phyloP scores from a whole-genome alignment of 2,888 invertebrate species.

The Stenurella melanura region DNA sequence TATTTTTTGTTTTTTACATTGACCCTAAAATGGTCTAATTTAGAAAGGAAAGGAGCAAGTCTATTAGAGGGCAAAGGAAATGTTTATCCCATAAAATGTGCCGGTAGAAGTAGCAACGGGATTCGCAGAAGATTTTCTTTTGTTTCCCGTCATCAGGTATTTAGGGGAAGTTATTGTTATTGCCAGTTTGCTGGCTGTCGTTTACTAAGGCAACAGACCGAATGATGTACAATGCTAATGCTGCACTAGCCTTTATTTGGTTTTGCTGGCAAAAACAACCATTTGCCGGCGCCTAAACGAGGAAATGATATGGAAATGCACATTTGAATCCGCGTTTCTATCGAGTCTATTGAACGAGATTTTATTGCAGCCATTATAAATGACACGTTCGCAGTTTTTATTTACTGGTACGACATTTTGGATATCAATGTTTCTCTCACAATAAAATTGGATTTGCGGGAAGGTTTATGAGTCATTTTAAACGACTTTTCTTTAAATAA shows the following conservation, averaged over 20 bases:
- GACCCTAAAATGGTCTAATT: conserved; percentile 6
- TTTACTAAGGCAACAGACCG: conserved; percentile 46
- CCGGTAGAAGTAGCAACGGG: conserved; percentile 23
- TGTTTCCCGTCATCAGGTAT: conserved; percentile 43
- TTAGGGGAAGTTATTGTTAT: conserved; percentile 44
- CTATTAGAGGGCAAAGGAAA: conserved; percentile 33
- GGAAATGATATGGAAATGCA: conserved; percentile 69
- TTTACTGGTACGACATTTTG: conserved; percentile 49
- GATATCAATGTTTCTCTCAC: conserved; percentile 33
- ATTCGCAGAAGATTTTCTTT: conserved; percentile 38
- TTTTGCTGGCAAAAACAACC: conserved; percentile 61
- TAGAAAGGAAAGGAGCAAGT: conserved; percentile 21
- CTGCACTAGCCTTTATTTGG: conserved; percentile 56
- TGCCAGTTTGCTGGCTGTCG: conserved; percentile 45
- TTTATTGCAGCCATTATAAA: conserved; percentile 64
- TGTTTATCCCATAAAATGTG: conserved; percentile 33
- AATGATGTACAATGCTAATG: conserved; percentile 48
- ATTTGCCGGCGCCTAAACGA: conserved; percentile 66
- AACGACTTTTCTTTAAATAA: not conserved
- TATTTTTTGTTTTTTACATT: not conserved
- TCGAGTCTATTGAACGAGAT: conserved; percentile 62
- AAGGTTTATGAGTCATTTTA: not conserved
- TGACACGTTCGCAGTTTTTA: conserved; percentile 58
- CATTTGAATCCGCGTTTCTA: conserved; percentile 65
- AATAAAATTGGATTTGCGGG: conserved; percentile 20